Evolutionary conservation across 2,113 vertebrate genomes (phyloP).

Genomic region (Sebastes fasciatus): DNA sequence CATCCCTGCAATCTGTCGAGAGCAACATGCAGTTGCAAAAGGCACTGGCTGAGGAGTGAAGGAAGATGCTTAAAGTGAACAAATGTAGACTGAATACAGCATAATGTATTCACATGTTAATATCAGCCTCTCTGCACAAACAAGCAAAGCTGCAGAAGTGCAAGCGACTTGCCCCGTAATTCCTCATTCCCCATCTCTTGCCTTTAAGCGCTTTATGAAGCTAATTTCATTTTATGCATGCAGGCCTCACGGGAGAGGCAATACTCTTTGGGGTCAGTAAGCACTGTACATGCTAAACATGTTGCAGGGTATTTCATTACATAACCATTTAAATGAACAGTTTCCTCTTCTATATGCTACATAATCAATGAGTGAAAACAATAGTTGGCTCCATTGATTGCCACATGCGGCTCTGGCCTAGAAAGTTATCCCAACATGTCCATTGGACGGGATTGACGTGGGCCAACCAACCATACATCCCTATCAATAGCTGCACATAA

Average conservation of each 20-base stretch:
- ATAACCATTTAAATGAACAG: constrained; percentile 50
- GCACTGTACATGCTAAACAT: constrained; percentile 39
- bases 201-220: constrained; percentile 54
- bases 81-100: not conserved
- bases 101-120: constrained; percentile 6
- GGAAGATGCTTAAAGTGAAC: not conserved
- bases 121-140: not conserved
- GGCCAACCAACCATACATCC: constrained; percentile 48
- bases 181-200: constrained; percentile 20
- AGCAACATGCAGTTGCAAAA: not conserved
- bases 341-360: constrained; percentile 7
- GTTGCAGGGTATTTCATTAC: constrained; percentile 52
- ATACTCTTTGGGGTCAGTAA: constrained; percentile 67
- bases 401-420: constrained; percentile 38
- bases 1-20: constrained; percentile 20
- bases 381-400: constrained; percentile 50
- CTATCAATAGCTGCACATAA: constrained; percentile 61
- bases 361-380: constrained; percentile 47
- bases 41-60: not conserved
- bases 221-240: constrained; percentile 63
- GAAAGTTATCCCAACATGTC: constrained; percentile 39
- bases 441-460: constrained; percentile 33
- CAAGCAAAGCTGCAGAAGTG: constrained; percentile 1
- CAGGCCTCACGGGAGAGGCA: constrained; percentile 36
- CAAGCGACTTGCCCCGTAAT: not conserved